These are phyloP conservation scores for Rhaphigaster nebulosa DNA, from an alignment of 2,888 invertebrate species.

Conservation along the genomic window DNA sequence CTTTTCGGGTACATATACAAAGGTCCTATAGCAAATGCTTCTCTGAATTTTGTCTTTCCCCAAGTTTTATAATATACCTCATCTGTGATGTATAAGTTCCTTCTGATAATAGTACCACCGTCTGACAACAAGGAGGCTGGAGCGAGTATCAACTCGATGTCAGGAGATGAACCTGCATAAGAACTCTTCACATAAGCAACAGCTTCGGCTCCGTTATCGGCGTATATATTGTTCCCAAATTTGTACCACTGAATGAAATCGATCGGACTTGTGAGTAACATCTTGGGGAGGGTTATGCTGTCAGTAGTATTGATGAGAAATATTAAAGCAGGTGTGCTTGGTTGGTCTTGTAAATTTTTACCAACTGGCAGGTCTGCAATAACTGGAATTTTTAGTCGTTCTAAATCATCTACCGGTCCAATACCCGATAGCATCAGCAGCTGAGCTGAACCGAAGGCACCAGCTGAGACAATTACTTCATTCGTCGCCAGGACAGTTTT, in stretches of 20 bases:
- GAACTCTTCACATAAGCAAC: slow-evolving; percentile 82
- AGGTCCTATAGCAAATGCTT: slow-evolving; percentile 80
- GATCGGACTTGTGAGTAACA: slow-evolving; percentile 50
- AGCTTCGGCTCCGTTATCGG: slow-evolving; percentile 76
- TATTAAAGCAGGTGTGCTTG: slow-evolving; percentile 60
- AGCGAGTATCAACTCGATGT: slow-evolving; percentile 85
- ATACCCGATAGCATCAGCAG: slow-evolving; percentile 85
- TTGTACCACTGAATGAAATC: slow-evolving; percentile 73
- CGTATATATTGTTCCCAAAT: slow-evolving; percentile 77
- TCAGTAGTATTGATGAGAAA: slow-evolving; percentile 62
- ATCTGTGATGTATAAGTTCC: slow-evolving; percentile 76
- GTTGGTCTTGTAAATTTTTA: slow-evolving; percentile 71
- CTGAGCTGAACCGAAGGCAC: slow-evolving; percentile 85
- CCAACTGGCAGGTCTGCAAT: slow-evolving; percentile 75
- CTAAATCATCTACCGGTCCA: slow-evolving; percentile 74
- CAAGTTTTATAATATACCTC: slow-evolving; percentile 75
- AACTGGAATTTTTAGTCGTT: slow-evolving; percentile 71
- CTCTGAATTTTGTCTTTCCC: slow-evolving; percentile 69
- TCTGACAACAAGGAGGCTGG: slow-evolving; percentile 84
- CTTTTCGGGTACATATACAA: slow-evolving; percentile 82
- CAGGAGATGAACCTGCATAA: slow-evolving; percentile 75
- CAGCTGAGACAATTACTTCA: slow-evolving; percentile 82
- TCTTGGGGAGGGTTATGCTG: slow-evolving; percentile 59
- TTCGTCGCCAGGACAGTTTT: slow-evolving; percentile 73
- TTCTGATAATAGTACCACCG: slow-evolving; percentile 69